Conservation (phyloP, 1,140 invertebrate genomes). For the Drosophila sp. region DNA sequence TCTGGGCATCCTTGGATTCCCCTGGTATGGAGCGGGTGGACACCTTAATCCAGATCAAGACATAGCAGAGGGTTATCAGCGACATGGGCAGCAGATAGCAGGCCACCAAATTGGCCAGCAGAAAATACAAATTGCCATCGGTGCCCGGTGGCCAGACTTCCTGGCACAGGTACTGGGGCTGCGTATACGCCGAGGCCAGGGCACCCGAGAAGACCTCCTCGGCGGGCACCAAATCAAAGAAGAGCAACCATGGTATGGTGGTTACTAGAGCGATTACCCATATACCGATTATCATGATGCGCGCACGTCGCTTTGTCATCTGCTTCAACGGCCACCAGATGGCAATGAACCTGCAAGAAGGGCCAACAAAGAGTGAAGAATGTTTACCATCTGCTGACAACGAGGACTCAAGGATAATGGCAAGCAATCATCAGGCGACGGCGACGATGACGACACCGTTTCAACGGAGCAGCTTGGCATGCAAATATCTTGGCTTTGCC, state of each 20-base stretch:
- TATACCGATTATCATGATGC: conserved; percentile 94
- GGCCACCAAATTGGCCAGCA: conserved; percentile 93
- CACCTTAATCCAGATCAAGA: conserved; percentile 96
- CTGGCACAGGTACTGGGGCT: conserved; percentile 88
- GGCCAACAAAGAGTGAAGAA: conserved; percentile 72
- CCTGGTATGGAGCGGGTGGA: conserved; percentile 93
- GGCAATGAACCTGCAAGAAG: conserved; percentile 93
- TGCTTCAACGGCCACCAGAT: conserved; percentile 97
- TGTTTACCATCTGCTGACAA: conserved; percentile 45
- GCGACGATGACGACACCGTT: conserved; percentile 71
- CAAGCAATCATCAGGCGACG: conserved; percentile 56
- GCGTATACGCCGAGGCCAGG: conserved; percentile 77
- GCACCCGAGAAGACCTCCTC: conserved; percentile 86
- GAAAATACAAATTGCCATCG: conserved; percentile 92
- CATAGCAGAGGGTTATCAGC: conserved; percentile 95
- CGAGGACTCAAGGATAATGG: conserved; percentile 60
- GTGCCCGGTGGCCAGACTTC: conserved; percentile 93
- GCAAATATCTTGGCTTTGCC: conserved; percentile 73
- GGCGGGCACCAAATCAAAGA: conserved; percentile 91
- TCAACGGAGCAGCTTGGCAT: conserved; percentile 46
- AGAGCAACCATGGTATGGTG: conserved; percentile 94
- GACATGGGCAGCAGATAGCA: conserved; percentile 97
- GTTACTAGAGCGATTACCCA: conserved; percentile 93
- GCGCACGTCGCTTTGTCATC: conserved; percentile 92
- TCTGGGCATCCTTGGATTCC: conserved; percentile 94